Evolutionary conservation across 2,888 invertebrate genomes (phyloP).

Genomic region (Nymphalis polychloros): DNA sequence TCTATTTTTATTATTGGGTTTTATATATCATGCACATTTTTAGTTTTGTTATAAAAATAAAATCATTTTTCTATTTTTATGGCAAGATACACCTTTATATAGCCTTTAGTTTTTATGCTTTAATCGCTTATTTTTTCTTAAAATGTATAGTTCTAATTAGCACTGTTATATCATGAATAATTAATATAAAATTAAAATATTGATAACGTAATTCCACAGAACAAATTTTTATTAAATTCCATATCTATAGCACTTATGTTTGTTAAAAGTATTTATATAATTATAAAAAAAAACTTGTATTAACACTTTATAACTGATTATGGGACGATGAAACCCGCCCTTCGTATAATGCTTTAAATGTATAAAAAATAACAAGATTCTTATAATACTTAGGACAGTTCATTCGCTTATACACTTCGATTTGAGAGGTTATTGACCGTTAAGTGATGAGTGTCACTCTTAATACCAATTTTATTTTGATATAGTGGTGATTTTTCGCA

Average conservation of each 20-base stretch:
- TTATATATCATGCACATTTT: too few relatives aligned
- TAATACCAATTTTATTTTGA: slow-evolving; percentile 61
- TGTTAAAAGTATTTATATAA: background rate
- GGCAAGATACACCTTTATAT: too few relatives aligned
- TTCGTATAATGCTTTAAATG: slow-evolving; percentile 16
- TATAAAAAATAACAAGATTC: slow-evolving; percentile 26
- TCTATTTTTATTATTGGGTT: too few relatives aligned
- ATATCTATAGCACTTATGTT: background rate
- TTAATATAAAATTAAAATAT: too few relatives aligned
- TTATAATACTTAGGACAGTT: slow-evolving; percentile 38
- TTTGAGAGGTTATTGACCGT: slow-evolving; percentile 54
- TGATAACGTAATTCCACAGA: too few relatives aligned
- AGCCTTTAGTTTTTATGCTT: too few relatives aligned
- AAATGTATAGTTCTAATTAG: too few relatives aligned
- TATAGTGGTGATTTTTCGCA: slow-evolving; percentile 57
- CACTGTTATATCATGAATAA: too few relatives aligned
- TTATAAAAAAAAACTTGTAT: background rate
- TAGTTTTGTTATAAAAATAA: too few relatives aligned
- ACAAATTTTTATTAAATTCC: background rate
- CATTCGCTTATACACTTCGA: slow-evolving; percentile 55
- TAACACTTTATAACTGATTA: slow-evolving; percentile 10
- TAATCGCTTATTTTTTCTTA: too few relatives aligned
- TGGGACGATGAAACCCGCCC: slow-evolving; percentile 1
- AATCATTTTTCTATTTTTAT: too few relatives aligned
- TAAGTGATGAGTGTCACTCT: slow-evolving; percentile 62